Conservation (phyloP, 1,140 invertebrate genomes). For the Meloidogyne exigua region DNA sequence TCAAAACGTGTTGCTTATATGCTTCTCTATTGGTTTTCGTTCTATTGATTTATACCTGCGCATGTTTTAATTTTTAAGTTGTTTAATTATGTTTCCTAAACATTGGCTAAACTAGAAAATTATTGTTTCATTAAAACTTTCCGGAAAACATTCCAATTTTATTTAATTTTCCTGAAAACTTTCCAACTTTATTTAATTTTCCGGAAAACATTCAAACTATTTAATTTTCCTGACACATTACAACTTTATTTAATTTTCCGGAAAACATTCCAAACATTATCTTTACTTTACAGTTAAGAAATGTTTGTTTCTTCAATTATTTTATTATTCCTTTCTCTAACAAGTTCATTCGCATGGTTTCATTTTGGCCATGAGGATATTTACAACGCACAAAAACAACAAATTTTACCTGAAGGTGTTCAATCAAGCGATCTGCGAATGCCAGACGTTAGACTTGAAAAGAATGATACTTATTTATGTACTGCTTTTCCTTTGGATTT, state of each 20-base stretch:
- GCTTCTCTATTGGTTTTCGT: neutral
- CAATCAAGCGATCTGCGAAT: slow-evolving; percentile 30
- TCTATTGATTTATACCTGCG: neutral
- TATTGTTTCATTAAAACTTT: neutral
- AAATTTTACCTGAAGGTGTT: slow-evolving; percentile 21
- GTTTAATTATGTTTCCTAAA: neutral
- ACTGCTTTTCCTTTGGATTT: slow-evolving; percentile 77
- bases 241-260: neutral
- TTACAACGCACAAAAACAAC: neutral
- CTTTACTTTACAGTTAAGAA: neutral
- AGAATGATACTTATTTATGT: slow-evolving; percentile 82
- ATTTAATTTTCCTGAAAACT: neutral
- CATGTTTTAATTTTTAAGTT: neutral
- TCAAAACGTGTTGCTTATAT: no score
- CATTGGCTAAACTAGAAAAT: no score
- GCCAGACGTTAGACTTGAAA: slow-evolving; percentile 40
- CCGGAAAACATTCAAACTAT: neutral
- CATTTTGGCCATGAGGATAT: slow-evolving; percentile 4
- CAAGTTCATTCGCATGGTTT: slow-evolving; percentile 2
- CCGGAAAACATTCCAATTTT: neutral
- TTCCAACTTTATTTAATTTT: no score
- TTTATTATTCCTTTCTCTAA: neutral
- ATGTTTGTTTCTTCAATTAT: neutral
- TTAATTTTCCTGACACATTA: neutral
- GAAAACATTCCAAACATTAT: neutral